Percentiles rank a stretch among this genome's conserved stretches.
These are phyloP conservation scores for Anser cygnoides DNA, from an alignment of 2,113 vertebrate genomes.

Conservation along the genomic window DNA sequence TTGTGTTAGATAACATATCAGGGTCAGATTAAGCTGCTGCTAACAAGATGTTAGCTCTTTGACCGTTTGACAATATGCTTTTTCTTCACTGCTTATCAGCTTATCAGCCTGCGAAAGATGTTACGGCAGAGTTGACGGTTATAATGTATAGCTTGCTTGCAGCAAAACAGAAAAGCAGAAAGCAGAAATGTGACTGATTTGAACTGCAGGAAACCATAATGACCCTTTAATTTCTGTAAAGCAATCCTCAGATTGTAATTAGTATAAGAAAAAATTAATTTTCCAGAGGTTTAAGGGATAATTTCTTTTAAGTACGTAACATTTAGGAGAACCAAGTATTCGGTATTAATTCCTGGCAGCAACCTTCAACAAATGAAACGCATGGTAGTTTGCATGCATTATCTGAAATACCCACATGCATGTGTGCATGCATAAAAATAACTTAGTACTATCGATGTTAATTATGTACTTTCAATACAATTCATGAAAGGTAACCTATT, in stretches of 20 bases:
- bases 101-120: background rate
- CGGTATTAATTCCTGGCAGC: background rate
- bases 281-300: background rate
- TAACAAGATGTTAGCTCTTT: background rate
- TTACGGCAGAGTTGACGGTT: background rate
- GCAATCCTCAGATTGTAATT: background rate
- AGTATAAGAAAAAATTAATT: background rate
- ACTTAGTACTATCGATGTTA: background rate
- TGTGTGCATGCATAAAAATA: background rate
- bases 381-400: background rate
- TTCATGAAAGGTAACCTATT: background rate
- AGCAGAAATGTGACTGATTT: background rate
- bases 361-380: background rate
- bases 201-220: background rate
- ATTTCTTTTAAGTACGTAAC: background rate
- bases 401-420: background rate
- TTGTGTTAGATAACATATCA: background rate
- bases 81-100: background rate
- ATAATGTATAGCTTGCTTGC: background rate
- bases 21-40: background rate
- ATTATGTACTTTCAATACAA: background rate
- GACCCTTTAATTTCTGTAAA: background rate
- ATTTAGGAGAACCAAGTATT: background rate
- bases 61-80: background rate
- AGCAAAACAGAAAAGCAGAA: background rate